Conservation (phyloP, 2,888 invertebrate genomes). For the Macrosoma leucophasiata region DNA sequence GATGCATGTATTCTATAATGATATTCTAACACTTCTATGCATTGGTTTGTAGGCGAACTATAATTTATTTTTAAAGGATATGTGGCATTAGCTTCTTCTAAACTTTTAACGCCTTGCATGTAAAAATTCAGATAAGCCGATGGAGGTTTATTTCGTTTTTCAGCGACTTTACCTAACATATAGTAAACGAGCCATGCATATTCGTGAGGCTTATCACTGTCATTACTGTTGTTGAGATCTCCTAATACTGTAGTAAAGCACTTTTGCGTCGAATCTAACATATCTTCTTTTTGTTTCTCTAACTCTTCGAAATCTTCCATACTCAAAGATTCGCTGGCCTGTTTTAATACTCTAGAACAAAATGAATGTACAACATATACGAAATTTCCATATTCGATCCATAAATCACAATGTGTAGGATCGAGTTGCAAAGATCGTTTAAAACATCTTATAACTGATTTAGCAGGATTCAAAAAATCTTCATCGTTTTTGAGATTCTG, state of each 20-base stretch:
- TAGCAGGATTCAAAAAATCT: constrained; percentile 81
- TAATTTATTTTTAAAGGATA: constrained; percentile 93
- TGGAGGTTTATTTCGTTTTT: constrained; percentile 87
- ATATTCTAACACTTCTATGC: constrained; percentile 92
- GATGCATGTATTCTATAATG: constrained; percentile 91
- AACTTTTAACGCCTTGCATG: constrained; percentile 83
- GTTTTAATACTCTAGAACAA: constrained; percentile 89
- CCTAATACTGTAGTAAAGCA: constrained; percentile 85
- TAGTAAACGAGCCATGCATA: constrained; percentile 96
- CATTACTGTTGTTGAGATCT: constrained; percentile 70
- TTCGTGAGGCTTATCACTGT: constrained; percentile 79
- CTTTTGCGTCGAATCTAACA: constrained; percentile 84
- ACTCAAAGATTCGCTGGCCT: constrained; percentile 83
- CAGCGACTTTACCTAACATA: constrained; percentile 96
- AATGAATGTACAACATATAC: constrained; percentile 93
- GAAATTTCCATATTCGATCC: constrained; percentile 94
- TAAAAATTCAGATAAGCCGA: constrained; percentile 87
- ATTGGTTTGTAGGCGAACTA: constrained; percentile 85
- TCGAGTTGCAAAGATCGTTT: constrained; percentile 85
- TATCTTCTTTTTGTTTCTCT: constrained; percentile 85
- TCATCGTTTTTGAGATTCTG: constrained; percentile 75
- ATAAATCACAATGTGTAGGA: constrained; percentile 82
- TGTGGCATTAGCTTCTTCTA: constrained; percentile 86
- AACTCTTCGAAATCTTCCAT: constrained; percentile 85
- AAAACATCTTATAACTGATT: constrained; percentile 87